Evolutionary conservation across 2,888 invertebrate genomes (phyloP).

Genomic region (Fissipunctia ypsillon): DNA sequence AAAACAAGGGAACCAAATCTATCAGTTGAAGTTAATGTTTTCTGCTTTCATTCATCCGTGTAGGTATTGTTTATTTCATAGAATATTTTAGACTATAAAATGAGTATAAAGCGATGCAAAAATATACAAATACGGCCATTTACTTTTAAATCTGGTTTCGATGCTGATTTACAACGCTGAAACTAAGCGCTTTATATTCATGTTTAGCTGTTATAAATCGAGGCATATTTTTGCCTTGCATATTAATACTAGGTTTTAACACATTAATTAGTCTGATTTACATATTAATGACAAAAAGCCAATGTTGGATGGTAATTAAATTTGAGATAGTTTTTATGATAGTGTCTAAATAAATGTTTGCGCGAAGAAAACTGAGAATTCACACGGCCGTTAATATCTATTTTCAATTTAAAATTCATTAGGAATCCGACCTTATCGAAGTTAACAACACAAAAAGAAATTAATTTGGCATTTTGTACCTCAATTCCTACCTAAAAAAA

Average conservation of each 20-base stretch:
- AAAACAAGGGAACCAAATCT: neutral
- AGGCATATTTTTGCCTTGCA: constrained; percentile 45
- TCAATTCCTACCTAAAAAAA: constrained; percentile 14
- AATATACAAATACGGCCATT: constrained; percentile 54
- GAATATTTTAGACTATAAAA: constrained; percentile 13
- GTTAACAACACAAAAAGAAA: constrained; percentile 29
- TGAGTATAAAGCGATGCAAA: constrained; percentile 46
- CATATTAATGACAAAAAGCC: constrained; percentile 59
- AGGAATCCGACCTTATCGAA: constrained; percentile 31
- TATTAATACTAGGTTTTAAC: constrained; percentile 52
- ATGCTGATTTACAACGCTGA: constrained; percentile 57
- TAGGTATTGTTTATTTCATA: constrained; percentile 31
- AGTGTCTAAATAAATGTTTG: constrained; percentile 44
- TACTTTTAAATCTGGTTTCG: constrained; percentile 51
- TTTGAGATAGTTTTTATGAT: constrained; percentile 40
- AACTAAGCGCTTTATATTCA: constrained; percentile 51
- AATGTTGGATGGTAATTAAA: constrained; percentile 52
- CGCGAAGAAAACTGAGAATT: constrained; percentile 42
- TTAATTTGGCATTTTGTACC: constrained; percentile 18
- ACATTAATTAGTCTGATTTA: constrained; percentile 63
- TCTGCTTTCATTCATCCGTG: neutral
- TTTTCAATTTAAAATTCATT: constrained; percentile 42
- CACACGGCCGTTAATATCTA: constrained; percentile 53
- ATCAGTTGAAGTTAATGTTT: neutral
- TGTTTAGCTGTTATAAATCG: constrained; percentile 47